Evolutionary conservation across 1,140 invertebrate genomes (phyloP).

Genomic region (Drosophila sp.): DNA sequence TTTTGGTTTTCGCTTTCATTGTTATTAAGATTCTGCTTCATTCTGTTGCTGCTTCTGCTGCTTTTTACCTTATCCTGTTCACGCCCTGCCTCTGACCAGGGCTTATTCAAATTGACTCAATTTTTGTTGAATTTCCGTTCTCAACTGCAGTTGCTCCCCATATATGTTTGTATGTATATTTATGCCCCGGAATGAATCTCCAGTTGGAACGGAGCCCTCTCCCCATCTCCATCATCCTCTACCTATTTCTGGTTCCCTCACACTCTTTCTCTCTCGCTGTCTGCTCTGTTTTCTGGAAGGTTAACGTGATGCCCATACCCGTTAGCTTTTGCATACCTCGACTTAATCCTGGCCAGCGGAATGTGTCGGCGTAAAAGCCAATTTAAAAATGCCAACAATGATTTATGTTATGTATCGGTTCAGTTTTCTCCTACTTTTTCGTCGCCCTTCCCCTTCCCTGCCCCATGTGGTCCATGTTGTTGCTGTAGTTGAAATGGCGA

Average conservation of each 20-base stretch:
- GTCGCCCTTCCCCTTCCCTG: too few relatives aligned
- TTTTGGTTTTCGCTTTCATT: slow-evolving; percentile 43
- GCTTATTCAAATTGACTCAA: slow-evolving; percentile 81
- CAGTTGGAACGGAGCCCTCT: slow-evolving; percentile 2
- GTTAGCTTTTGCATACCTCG: slow-evolving; percentile 14
- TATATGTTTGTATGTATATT: slow-evolving; percentile 23
- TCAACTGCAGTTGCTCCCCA: slow-evolving; percentile 41
- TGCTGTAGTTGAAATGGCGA: slow-evolving; percentile 58
- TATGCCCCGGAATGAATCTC: slow-evolving; percentile 39
- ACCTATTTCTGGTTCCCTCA: too few relatives aligned
- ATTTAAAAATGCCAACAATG: slow-evolving; percentile 83
- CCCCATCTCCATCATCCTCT: too few relatives aligned
- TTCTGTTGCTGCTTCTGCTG: slow-evolving; percentile 13
- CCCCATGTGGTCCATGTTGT: background rate
- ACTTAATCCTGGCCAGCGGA: slow-evolving; percentile 67
- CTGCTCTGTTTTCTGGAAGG: slow-evolving; percentile 33
- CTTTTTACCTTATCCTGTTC: slow-evolving; percentile 32
- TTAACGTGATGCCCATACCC: slow-evolving; percentile 22
- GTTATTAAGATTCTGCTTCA: slow-evolving; percentile 41
- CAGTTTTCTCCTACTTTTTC: background rate
- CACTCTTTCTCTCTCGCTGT: background rate
- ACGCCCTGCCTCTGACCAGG: slow-evolving; percentile 24
- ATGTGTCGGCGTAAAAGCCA: slow-evolving; percentile 77
- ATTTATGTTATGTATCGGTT: slow-evolving; percentile 61
- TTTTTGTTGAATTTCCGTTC: slow-evolving; percentile 80